Percentiles rank a stretch among this genome's conserved stretches.
These are phyloP conservation scores for Xiphophorus hellerii DNA, from an alignment of 2,113 vertebrate species.

Conservation along the genomic window DNA sequence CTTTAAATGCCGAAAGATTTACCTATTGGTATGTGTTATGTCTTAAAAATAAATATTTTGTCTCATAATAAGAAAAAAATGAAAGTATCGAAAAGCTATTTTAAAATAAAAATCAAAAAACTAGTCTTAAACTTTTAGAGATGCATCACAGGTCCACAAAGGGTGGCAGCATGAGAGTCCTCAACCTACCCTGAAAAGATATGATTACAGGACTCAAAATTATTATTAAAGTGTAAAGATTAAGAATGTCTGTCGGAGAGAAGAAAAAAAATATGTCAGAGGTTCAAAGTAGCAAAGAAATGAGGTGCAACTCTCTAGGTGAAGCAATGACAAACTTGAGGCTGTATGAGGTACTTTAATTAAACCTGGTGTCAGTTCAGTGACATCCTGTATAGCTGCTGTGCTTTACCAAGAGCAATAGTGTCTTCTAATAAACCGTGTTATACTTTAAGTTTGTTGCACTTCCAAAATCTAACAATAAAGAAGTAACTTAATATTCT, in stretches of 20 bases:
- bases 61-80: not conserved
- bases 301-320: not conserved
- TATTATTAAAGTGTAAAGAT: not conserved
- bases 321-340: not conserved
- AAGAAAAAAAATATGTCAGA: not conserved
- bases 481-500: constrained; percentile 13
- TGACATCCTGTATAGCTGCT: not conserved
- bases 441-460: not conserved
- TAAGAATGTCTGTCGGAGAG: not conserved
- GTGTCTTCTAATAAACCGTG: not conserved
- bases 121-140: no score
- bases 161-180: not conserved
- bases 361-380: not conserved
- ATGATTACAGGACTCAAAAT: constrained; percentile 1
- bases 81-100: not conserved
- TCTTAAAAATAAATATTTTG: no score
- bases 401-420: not conserved
- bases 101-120: not conserved
- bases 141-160: not conserved
- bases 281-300: not conserved
- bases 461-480: not conserved
- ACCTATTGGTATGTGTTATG: not conserved
- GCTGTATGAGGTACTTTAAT: not conserved
- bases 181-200: not conserved
- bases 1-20: no score